Percentiles rank a stretch among this genome's conserved stretches.
Evolutionary conservation across 1,140 invertebrate genomes (phyloP).

Genomic region (fruit fly (Drosophila melanogaster)): Release_6_plus_ISO1_MT NT_037436.4:13871001-13871500

Average conservation of each 20-base stretch:
- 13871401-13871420: conserved; percentile 14
- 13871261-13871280: conserved; percentile 43
- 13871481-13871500: conserved; percentile 51
- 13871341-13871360: conserved; percentile 51
- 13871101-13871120: conserved; percentile 56
- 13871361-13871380: conserved; percentile 20
- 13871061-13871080: conserved; percentile 28
- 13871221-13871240: conserved; percentile 71
- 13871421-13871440: conserved; percentile 13
- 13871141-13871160: conserved; percentile 71
- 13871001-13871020: conserved; percentile 62
- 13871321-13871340: conserved; percentile 23
- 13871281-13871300: conserved; percentile 32
- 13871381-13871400: conserved; percentile 5
- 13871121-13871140: conserved; percentile 46
- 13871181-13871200: conserved; percentile 59
- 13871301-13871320: conserved; percentile 39
- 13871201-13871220: conserved; percentile 71
- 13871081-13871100: conserved; percentile 40
- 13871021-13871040: conserved; percentile 73
- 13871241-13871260: conserved; percentile 65
- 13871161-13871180: conserved; percentile 68
- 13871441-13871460: conserved; percentile 49
- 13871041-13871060: conserved; percentile 53
- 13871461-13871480: conserved; percentile 18